These are phyloP conservation scores for Omphaloscelis lunosa DNA, from an alignment of 2,888 invertebrate species.

Conservation along the genomic window DNA sequence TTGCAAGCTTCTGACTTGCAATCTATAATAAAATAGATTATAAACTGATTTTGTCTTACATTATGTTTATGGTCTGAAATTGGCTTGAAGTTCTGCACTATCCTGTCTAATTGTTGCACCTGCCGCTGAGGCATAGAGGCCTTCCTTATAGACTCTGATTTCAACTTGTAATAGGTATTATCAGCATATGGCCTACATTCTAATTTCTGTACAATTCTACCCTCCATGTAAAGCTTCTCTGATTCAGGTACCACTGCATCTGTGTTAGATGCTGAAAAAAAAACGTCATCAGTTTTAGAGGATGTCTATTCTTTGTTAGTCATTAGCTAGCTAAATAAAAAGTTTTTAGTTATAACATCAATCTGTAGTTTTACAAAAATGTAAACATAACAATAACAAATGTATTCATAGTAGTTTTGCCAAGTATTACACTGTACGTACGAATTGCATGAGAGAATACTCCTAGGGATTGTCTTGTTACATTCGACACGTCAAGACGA, in stretches of 20 bases:
- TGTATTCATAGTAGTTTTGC: not conserved
- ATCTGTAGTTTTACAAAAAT: slow-evolving; percentile 5
- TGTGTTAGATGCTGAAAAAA: slow-evolving; percentile 90
- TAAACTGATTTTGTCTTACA: slow-evolving; percentile 89
- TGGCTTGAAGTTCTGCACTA: slow-evolving; percentile 97
- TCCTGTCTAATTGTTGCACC: slow-evolving; percentile 96
- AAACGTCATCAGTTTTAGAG: not conserved
- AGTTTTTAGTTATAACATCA: not conserved
- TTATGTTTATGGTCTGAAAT: slow-evolving; percentile 97
- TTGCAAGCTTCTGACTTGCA: not conserved
- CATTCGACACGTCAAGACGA: slow-evolving; percentile 96
- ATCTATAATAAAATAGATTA: not conserved
- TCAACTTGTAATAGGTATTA: slow-evolving; percentile 97
- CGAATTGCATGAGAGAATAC: slow-evolving; percentile 97
- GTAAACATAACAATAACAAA: not conserved
- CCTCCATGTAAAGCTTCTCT: slow-evolving; percentile 97
- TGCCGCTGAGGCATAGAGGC: slow-evolving; percentile 96
- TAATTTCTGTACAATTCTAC: slow-evolving; percentile 98
- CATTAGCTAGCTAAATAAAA: not conserved
- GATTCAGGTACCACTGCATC: slow-evolving; percentile 94
- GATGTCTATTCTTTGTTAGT: not conserved
- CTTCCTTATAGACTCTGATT: slow-evolving; percentile 96
- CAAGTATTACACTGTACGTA: slow-evolving; percentile 84
- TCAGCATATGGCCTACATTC: slow-evolving; percentile 98
- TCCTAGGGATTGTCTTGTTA: slow-evolving; percentile 97